Conservation (phyloP, 2,113 vertebrate species). For the Triplophysa dalaica region DNA sequence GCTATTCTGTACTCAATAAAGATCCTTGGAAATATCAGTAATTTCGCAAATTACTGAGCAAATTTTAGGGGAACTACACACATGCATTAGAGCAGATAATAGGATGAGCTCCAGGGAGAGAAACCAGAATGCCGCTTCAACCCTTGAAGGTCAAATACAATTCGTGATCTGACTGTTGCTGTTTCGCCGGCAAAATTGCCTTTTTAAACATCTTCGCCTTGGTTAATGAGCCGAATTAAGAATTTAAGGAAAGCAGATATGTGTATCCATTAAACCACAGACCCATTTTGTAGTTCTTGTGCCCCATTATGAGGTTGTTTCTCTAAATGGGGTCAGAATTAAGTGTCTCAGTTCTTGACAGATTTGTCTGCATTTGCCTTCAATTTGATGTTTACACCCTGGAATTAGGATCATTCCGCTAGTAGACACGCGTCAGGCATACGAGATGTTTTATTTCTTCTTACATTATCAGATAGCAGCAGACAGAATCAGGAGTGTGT, state of each 20-base stretch:
- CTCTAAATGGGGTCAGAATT: background rate
- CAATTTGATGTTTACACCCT: slow-evolving; percentile 14
- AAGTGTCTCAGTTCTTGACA: background rate
- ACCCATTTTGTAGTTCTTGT: slow-evolving; percentile 3
- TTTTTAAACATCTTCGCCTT: slow-evolving; percentile 16
- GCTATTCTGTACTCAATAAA: slow-evolving; percentile 8
- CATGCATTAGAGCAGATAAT: slow-evolving; percentile 11
- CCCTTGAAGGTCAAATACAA: slow-evolving; percentile 23
- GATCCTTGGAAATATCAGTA: background rate
- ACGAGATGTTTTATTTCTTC: background rate
- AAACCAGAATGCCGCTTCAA: background rate
- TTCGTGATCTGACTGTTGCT: background rate
- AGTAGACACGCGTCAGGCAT: background rate
- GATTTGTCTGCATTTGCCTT: slow-evolving; percentile 3
- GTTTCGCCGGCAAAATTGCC: slow-evolving; percentile 6
- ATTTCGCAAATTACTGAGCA: slow-evolving; percentile 7
- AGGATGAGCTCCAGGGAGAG: slow-evolving; percentile 6
- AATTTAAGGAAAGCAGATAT: background rate
- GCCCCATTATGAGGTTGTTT: background rate
- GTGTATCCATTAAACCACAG: slow-evolving; percentile 5
- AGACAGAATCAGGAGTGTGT: slow-evolving; percentile 19
- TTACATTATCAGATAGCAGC: slow-evolving; percentile 2
- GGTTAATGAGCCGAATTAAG: background rate
- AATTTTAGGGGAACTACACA: slow-evolving; percentile 4
- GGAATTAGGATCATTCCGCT: background rate